Conservation (phyloP, 1,140 invertebrate species). For the Drosophila azteca region DNA sequence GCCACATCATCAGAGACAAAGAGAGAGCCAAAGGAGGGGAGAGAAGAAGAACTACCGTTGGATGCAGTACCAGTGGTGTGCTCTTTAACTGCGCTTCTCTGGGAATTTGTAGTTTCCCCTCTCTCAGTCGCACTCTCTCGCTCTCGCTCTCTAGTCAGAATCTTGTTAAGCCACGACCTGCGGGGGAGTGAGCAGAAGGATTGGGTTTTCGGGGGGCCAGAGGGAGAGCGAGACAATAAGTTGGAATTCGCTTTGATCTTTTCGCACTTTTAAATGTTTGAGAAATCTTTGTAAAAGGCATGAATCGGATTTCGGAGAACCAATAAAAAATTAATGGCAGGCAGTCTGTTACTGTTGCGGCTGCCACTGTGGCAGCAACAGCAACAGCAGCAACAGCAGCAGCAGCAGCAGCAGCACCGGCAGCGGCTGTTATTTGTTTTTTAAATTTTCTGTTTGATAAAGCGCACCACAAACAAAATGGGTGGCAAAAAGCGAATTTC, state of each 20-base stretch:
- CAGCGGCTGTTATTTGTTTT: conserved; percentile 71
- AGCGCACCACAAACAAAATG: conserved; percentile 78
- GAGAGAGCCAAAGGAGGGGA: background rate
- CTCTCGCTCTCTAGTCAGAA: background rate
- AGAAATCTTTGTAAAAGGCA: conserved; percentile 81
- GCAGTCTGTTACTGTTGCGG: conserved; percentile 45
- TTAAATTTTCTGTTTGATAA: conserved; percentile 82
- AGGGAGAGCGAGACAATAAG: conserved; percentile 59
- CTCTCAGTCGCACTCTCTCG: background rate
- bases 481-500: conserved; percentile 69
- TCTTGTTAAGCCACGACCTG: conserved; percentile 53
- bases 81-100: conserved; percentile 37
- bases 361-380: conserved; percentile 20
- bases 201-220: conserved; percentile 1
- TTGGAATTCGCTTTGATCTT: conserved; percentile 80
- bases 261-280: conserved; percentile 82
- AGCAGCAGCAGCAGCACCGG: background rate
- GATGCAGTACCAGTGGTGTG: background rate
- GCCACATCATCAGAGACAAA: conserved; percentile 68
- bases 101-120: conserved; percentile 55
- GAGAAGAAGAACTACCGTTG: no score
- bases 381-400: background rate
- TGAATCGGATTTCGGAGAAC: conserved; percentile 79
- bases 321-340: conserved; percentile 81
- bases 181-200: conserved; percentile 7